A percentile compares a stretch with the other conserved stretches of the same genome.
phyloP scores from a whole-genome alignment of 1,140 invertebrate genomes.

The Apis mellifera region Amel_HAv3.1 CM009936.2:10989001-10989500 shows the following conservation, averaged over 20 bases:
- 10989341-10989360: conserved; percentile 16
- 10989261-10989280: conserved; percentile 74
- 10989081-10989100: too few species aligned
- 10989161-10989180: neutral
- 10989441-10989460: neutral
- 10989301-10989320: conserved; percentile 56
- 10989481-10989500: neutral
- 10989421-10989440: neutral
- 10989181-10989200: conserved; percentile 46
- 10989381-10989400: neutral
- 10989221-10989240: conserved; percentile 75
- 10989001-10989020: too few species aligned
- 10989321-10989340: conserved; percentile 66
- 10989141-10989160: too few species aligned
- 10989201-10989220: conserved; percentile 72
- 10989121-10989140: too few species aligned
- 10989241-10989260: conserved; percentile 61
- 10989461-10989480: too few species aligned
- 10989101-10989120: too few species aligned
- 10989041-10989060: too few species aligned
- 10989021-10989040: too few species aligned
- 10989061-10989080: too few species aligned
- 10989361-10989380: conserved; percentile 27
- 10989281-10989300: conserved; percentile 71
- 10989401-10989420: neutral